phyloP scores from a whole-genome alignment of 1,140 invertebrate species.

The Bemisia tabaci region DNA sequence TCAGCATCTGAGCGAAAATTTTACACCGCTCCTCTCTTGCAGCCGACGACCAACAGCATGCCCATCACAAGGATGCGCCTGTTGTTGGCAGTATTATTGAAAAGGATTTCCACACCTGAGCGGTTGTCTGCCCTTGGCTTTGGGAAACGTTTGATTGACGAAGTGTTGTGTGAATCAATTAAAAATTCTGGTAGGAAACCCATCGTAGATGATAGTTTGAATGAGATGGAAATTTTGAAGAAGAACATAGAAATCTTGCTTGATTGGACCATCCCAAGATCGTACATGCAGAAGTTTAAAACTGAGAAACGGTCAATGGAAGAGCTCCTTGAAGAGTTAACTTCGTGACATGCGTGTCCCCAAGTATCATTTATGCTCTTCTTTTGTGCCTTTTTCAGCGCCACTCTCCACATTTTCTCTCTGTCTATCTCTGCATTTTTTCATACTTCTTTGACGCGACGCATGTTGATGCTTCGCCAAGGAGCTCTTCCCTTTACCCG shows the following conservation, averaged over 20 bases:
- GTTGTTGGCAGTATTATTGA: slow-evolving; percentile 58
- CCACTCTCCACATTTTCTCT: no score
- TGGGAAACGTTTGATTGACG: slow-evolving; percentile 67
- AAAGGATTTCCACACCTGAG: slow-evolving; percentile 64
- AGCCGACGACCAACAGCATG: slow-evolving; percentile 31
- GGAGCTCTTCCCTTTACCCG: no score
- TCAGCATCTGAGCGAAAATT: slow-evolving; percentile 12
- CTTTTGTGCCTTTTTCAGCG: background rate
- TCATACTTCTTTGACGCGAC: no score
- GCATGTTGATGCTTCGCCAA: no score
- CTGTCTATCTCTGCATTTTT: no score
- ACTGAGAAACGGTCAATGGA: slow-evolving; percentile 56
- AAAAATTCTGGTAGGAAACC: slow-evolving; percentile 52
- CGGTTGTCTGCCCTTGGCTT: slow-evolving; percentile 59
- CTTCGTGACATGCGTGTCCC: slow-evolving; percentile 30
- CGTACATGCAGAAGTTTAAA: slow-evolving; percentile 59
- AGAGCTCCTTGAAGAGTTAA: slow-evolving; percentile 59
- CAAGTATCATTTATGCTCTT: background rate
- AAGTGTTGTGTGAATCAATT: slow-evolving; percentile 62
- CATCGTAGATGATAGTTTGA: slow-evolving; percentile 36
- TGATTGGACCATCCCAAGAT: slow-evolving; percentile 63
- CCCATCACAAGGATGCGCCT: slow-evolving; percentile 58
- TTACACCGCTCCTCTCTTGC: background rate
- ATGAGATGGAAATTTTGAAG: slow-evolving; percentile 44
- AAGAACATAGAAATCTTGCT: slow-evolving; percentile 60